Base-by-base conservation (phyloP, 92 coral and sea anemone species). In the Heliopora coerulea region DNA sequence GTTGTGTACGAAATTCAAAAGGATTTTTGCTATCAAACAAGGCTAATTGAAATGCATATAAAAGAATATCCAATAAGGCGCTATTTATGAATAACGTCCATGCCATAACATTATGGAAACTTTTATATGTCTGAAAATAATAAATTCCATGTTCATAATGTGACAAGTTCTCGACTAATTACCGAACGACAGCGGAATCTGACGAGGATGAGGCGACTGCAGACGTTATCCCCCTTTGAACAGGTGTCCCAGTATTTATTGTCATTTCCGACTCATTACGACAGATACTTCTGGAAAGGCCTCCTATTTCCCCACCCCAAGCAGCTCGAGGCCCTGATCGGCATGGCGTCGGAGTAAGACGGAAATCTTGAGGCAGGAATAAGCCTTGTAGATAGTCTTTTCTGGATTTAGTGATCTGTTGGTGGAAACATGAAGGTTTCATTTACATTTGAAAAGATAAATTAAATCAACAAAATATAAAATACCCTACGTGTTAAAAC, bases 231-330 rank as follows among this genome's bases (percentile, higher is more conserved):
- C 97, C 78, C 19, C 68, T 21, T 14, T 40, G 79, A 24, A 33
- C 83, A 31, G 76, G 56, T n/a, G 78, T 1, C 33, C 76, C 73
- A 31, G 56, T 52, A 4, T 56, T 32, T 59, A 61, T 72, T 26
- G 86, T 58, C 62, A 82, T 52, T 29, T 87, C 83, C 20, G 39
- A 31, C 19, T 52, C 63, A 29, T 28, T 28, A 70, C 63, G 56
- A 70, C 58, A 39, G 34, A 58, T 50, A 70, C 46, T 54, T 52
- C 20, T 18, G 0, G 77, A 70, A 31, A 86, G 79, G 0, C 97
- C 97, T 12, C 97, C 97, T 42, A 92, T 92, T 69, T 92, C 97
- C 29, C 97, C 97, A 54, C 97, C 97, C 97, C 97, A 92, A 59
- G 97, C 92, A 3, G 96, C 84, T n/a, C 97, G 80, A 68, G 85